Evolutionary conservation across 2,797 vertebrate genomes (phyloP).

Genomic region (Mormyrops attenuatus): DNA sequence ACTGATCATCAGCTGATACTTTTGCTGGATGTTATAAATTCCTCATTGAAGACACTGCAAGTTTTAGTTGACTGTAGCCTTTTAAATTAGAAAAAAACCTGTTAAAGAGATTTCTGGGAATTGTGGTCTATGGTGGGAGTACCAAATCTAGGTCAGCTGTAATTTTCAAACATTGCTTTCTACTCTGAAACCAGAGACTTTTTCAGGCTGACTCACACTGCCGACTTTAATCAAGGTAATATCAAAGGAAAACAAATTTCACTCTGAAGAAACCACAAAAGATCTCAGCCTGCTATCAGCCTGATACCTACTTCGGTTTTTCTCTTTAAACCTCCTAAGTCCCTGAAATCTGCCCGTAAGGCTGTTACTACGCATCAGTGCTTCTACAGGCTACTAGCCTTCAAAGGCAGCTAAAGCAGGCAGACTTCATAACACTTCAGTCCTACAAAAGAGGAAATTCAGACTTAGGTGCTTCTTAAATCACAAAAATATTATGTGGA

Average conservation of each 20-base stretch:
- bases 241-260: constrained; percentile 3
- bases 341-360: neutral
- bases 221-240: neutral
- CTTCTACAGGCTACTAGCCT: neutral
- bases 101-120: neutral
- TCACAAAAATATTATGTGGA: neutral
- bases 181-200: neutral
- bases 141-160: neutral
- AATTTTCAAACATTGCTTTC: neutral
- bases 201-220: neutral
- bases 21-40: neutral
- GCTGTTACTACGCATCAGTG: neutral
- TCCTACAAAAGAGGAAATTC: neutral
- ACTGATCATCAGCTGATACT: neutral
- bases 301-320: neutral
- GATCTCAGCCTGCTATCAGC: neutral
- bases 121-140: neutral
- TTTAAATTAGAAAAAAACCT: neutral
- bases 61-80: neutral
- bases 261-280: neutral
- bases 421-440: neutral
- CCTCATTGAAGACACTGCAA: neutral
- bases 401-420: neutral
- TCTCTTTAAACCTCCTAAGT: neutral
- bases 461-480: neutral